These are phyloP conservation scores for Laupala kohalensis DNA, from an alignment of 1,140 invertebrate species.

Conservation along the genomic window DNA sequence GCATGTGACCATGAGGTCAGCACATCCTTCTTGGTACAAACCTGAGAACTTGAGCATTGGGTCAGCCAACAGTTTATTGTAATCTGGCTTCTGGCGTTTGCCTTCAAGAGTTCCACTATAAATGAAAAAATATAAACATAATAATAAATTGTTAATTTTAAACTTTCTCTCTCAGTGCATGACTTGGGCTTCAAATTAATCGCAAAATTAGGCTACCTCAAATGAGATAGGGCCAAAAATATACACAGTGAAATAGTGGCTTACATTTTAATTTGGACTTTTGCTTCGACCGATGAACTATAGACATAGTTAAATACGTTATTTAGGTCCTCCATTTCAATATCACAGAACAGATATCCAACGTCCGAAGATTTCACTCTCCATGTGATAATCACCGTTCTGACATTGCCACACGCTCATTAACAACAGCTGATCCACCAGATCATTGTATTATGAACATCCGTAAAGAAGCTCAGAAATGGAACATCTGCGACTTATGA, in stretches of 20 bases:
- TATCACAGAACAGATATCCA: not conserved
- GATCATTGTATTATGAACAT: not conserved
- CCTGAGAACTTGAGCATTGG: slow-evolving; percentile 86
- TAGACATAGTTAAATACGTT: slow-evolving; percentile 79
- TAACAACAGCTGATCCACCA: not conserved
- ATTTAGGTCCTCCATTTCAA: slow-evolving; percentile 44
- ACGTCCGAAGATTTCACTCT: not conserved
- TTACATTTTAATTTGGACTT: slow-evolving; percentile 89
- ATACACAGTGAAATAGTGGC: slow-evolving; percentile 23
- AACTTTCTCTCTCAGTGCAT: not conserved
- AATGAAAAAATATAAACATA: slow-evolving; percentile 14
- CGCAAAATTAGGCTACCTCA: not conserved
- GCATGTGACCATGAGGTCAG: slow-evolving; percentile 77
- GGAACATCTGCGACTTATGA: not conserved
- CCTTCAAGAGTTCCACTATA: slow-evolving; percentile 89
- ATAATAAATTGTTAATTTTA: not conserved
- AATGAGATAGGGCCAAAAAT: not conserved
- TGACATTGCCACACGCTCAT: too few relatives aligned
- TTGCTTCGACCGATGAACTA: slow-evolving; percentile 76
- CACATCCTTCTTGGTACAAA: slow-evolving; percentile 60
- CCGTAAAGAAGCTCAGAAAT: not conserved
- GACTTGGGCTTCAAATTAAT: not conserved
- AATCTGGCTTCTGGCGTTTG: slow-evolving; percentile 67
- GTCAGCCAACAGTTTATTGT: slow-evolving; percentile 73
- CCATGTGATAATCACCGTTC: not conserved